Evolutionary conservation across 2,113 vertebrate species (phyloP).

Genomic region (Anser cygnoides): DNA sequence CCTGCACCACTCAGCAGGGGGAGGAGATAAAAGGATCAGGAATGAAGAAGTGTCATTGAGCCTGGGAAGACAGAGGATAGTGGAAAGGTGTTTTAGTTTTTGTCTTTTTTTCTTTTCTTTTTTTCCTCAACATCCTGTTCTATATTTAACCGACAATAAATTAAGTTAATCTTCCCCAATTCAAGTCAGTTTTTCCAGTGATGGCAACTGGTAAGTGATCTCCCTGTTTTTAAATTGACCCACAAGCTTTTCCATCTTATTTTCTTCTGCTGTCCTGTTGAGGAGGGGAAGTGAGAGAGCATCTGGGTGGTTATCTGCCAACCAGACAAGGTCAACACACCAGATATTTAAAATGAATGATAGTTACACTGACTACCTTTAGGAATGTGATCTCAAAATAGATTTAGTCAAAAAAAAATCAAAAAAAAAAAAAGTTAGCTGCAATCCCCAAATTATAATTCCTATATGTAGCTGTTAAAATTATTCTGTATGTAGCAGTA

Average conservation of each 20-base stretch:
- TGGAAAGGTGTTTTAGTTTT: not conserved
- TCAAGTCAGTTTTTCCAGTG: not conserved
- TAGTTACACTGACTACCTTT: not conserved
- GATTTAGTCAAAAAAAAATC: not conserved
- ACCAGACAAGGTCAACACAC: not conserved
- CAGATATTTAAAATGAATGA: not conserved
- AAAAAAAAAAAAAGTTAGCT: not conserved
- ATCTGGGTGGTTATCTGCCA: not conserved
- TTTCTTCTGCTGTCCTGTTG: not conserved
- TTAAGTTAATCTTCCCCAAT: not conserved
- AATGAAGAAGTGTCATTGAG: not conserved
- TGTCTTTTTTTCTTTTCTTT: not conserved
- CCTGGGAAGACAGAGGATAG: not conserved
- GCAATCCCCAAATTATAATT: not conserved
- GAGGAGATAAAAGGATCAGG: not conserved
- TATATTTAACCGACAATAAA: not conserved
- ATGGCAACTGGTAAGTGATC: not conserved
- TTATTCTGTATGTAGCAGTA: not conserved
- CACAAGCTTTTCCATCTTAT: not conserved
- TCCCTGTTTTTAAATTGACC: not conserved
- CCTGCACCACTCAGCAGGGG: rapidly evolving
- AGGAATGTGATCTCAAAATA: not conserved
- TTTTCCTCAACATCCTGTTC: not conserved
- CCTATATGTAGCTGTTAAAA: not conserved
- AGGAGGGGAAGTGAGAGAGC: not conserved